Percentiles rank a stretch among this genome's conserved stretches.
phyloP scores from a whole-genome alignment of 2,888 invertebrate genomes.

The Polymixis flavicincta region DNA sequence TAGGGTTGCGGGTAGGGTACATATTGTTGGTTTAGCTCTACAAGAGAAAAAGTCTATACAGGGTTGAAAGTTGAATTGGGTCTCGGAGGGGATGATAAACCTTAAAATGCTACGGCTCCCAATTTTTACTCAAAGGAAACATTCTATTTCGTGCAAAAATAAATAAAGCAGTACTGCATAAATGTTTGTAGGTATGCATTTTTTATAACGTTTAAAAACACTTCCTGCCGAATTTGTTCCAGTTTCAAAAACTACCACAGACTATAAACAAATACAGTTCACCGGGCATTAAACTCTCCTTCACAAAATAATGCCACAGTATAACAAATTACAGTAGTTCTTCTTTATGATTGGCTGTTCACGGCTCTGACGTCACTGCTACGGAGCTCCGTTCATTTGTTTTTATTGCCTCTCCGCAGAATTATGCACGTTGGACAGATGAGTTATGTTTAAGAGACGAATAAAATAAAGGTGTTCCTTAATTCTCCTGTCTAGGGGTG shows the following conservation, averaged over 20 bases:
- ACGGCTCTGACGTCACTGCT: slow-evolving; percentile 29
- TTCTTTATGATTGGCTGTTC: slow-evolving; percentile 48
- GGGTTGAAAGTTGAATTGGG: background rate
- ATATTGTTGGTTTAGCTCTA: background rate
- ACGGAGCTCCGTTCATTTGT: slow-evolving; percentile 38
- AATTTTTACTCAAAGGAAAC: too few relatives aligned
- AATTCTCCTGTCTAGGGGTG: slow-evolving; percentile 1
- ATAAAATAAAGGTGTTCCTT: slow-evolving; percentile 38
- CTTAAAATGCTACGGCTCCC: background rate
- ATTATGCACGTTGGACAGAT: slow-evolving; percentile 30
- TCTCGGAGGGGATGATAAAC: background rate
- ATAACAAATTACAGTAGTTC: slow-evolving; percentile 24
- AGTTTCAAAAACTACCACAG: background rate
- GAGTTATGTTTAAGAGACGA: slow-evolving; percentile 36
- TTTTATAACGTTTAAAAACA: background rate
- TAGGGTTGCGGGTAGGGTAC: too few relatives aligned
- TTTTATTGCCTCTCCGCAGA: slow-evolving; percentile 33
- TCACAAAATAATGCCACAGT: slow-evolving; percentile 11
- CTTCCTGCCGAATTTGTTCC: background rate
- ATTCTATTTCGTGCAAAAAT: background rate
- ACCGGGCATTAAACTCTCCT: background rate
- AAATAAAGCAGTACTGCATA: background rate
- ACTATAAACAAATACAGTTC: slow-evolving; percentile 8
- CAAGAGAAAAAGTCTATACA: too few relatives aligned
- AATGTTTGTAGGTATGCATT: background rate